phyloP scores from a whole-genome alignment of 2,797 vertebrate genomes.

The Florisuga fusca region DNA sequence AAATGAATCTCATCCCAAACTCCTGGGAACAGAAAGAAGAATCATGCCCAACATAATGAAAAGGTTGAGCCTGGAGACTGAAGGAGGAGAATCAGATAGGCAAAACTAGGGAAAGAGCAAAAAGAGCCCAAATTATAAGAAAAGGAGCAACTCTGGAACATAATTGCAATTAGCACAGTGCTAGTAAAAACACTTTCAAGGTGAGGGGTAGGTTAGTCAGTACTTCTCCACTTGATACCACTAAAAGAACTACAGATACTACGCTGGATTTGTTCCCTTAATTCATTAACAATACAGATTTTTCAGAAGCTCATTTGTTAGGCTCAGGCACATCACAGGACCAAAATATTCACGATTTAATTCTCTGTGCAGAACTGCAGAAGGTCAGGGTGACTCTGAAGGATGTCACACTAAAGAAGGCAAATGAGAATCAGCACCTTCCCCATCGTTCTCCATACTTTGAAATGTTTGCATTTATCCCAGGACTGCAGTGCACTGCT shows the following conservation, averaged over 20 bases:
- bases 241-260: neutral
- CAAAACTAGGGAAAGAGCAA: neutral
- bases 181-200: neutral
- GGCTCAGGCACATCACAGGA: neutral
- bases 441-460: neutral
- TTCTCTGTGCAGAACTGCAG: constrained; percentile 1
- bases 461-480: neutral
- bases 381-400: neutral
- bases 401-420: neutral
- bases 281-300: neutral
- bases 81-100: neutral
- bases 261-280: neutral
- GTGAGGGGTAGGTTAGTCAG: neutral
- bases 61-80: neutral
- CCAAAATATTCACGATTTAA: neutral
- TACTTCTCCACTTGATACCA: neutral
- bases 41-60: neutral
- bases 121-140: neutral
- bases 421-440: neutral
- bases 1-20: constrained; percentile 16
- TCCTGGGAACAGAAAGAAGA: neutral
- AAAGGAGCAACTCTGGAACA: neutral
- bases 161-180: neutral
- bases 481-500: neutral
- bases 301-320: constrained; percentile 37